phyloP scores from a whole-genome alignment of 2,888 invertebrate species.

The Bimastos eiseni region DNA sequence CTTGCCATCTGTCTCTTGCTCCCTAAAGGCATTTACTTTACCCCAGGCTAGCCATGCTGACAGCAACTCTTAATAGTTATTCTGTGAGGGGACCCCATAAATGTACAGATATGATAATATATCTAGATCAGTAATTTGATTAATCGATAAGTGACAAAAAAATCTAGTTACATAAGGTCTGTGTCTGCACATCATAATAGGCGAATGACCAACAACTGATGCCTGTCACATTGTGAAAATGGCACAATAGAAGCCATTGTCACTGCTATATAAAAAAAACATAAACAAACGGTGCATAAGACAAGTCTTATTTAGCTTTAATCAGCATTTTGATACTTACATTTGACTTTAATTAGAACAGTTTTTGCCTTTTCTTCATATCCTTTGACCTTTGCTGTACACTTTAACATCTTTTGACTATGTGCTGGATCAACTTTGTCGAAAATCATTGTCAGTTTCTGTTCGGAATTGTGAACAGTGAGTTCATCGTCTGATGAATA shows the following conservation, averaged over 20 bases:
- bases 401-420: neutral
- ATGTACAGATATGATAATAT: too few relatives aligned
- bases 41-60: too few relatives aligned
- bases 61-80: too few relatives aligned
- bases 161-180: neutral
- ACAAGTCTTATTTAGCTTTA: too few relatives aligned
- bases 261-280: too few relatives aligned
- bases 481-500: neutral
- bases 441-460: neutral
- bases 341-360: neutral
- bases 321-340: neutral
- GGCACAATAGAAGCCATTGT: too few relatives aligned
- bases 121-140: too few relatives aligned
- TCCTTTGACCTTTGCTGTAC: slow-evolving; percentile 15
- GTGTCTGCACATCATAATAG: neutral
- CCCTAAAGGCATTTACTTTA: too few relatives aligned
- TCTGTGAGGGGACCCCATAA: too few relatives aligned
- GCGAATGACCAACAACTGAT: neutral
- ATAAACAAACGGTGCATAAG: too few relatives aligned
- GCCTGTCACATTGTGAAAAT: too few relatives aligned
- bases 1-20: too few relatives aligned
- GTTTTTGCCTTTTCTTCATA: neutral
- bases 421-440: neutral
- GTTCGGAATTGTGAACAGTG: neutral
- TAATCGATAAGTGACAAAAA: neutral